Base-by-base conservation (phyloP, 2,797 vertebrate genomes). In the Paratrypauchen microcephalus region DNA sequence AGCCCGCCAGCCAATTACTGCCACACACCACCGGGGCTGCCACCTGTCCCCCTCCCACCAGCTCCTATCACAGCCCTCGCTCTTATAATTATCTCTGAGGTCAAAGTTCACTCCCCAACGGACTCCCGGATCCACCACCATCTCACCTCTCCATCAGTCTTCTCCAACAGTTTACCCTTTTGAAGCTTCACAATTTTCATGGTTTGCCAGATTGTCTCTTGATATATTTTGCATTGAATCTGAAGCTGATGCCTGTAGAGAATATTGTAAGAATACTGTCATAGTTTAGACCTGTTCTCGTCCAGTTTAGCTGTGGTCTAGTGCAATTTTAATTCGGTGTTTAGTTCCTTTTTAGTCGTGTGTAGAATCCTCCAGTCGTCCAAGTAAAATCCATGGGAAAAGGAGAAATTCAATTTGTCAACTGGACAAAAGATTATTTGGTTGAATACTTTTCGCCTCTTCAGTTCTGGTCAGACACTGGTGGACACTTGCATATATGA, bases 1-100 rank as follows among this genome's bases (percentile, higher is more conserved):
- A 59, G 76, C 82, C 86, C 87, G 84, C 81, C 86, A 89, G 72
- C 89, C 92, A 90, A 92, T 93, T 91, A 91, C 86, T 72, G 83
- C 72, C 67, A 60, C 54, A 60, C 71, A 76, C 73, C 77, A 45
- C 77, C 72, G 65, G 36, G 67, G 65, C 69, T 65, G 62, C 65
- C 63, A 66, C 72, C 82, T 84, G 73, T 84, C 79, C 65, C 73
- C 21, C 70, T 64, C 48, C 70, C 72, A 74, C 74, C 77, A 63
- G 58, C 68, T 74, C 68, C 66, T 50, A 69, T 73, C 70, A 73
- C 70, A 21, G 23, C 75, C 72, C 78, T 32, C 65, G 67, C 77
- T 76, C 73, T 81, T 89, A 88, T 87, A 88, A 91, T 92, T 88
- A 90, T 75, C 72, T 16, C 56, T 60, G 59, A 66, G 74, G 58